Percentiles rank a stretch among this genome's conserved stretches.
Evolutionary conservation across 1,140 invertebrate genomes (phyloP).

Genomic region (Trissolcus basalis): DNA sequence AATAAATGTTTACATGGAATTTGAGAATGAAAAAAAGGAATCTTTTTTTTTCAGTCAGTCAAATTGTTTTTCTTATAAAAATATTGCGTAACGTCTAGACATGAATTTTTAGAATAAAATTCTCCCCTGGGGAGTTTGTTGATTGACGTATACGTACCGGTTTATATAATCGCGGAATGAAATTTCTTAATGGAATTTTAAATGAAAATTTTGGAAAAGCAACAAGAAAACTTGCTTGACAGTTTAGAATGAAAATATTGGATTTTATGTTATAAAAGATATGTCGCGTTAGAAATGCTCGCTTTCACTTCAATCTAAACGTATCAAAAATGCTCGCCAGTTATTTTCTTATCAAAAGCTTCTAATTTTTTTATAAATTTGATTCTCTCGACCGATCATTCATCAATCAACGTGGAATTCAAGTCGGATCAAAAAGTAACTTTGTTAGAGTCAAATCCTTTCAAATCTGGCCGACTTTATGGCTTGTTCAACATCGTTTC

Average conservation of each 20-base stretch:
- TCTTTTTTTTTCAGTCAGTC: background rate
- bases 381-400: conserved; percentile 9
- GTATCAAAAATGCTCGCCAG: background rate
- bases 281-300: background rate
- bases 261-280: background rate
- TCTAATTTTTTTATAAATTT: conserved; percentile 9
- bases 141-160: background rate
- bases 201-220: conserved; percentile 9
- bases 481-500: conserved; percentile 6
- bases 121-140: too few relatives aligned
- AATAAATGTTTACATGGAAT: too few relatives aligned
- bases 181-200: conserved; percentile 1
- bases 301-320: background rate
- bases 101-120: background rate
- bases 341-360: too few relatives aligned
- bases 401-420: background rate
- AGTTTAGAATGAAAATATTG: conserved; percentile 2
- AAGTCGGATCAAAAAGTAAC: conserved; percentile 17
- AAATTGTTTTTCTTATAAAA: too few relatives aligned
- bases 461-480: background rate
- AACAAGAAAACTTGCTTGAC: conserved; percentile 3
- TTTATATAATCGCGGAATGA: background rate
- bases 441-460: conserved; percentile 15
- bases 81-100: too few relatives aligned
- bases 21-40: too few relatives aligned